Evolutionary conservation across 2,888 invertebrate genomes (phyloP), one percentile per base, ranked within the genome.

Genomic region (Alloplasta piceator): DNA sequence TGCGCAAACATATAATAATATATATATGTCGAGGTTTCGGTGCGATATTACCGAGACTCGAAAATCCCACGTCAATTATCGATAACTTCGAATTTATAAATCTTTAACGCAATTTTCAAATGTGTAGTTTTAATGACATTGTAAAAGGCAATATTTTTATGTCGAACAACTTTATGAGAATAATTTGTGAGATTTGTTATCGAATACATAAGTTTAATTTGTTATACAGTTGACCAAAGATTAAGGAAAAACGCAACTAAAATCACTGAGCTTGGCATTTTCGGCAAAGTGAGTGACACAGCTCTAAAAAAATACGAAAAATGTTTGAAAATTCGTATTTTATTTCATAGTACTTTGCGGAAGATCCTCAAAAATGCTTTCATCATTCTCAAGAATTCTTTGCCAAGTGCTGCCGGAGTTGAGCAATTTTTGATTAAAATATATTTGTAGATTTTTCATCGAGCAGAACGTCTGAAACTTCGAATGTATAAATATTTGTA

Each of bases 151-250:
- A 14, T 52, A 52, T 52, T 52, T 52, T 52, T 52, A 52, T 52
- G 52, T 5, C 14, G 12, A 52, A 52, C 14, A n/a, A 52, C 6
- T 12, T 6, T 12, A 52, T 52, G 14, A 6, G 14, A 14, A 52
- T 14, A 14, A 52, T 52, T 52, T 52, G 14, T 7, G 52, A 16
- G 2, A 3, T 12, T 52, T 43, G 12, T 48, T 58, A 52, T 50
- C 58, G 12, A 38, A 38, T 71, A 52, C 14, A 14, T 52, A 52
- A 46, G 14, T 39, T 71, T 60, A 9, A 67, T 71, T 60, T 60
- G 70, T 71, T 48, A 48, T n/a, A 58, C n/a, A 38, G 26, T n/a
- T 71, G 50, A 61, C 61, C 71, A 72, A 72, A 72, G 71, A 71
- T 71, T 71, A 60, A 58, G 14, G 39, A 38, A 67, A 26, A 3